Conservation (phyloP, 1,140 invertebrate genomes). For the Zaprionus capensis region DNA sequence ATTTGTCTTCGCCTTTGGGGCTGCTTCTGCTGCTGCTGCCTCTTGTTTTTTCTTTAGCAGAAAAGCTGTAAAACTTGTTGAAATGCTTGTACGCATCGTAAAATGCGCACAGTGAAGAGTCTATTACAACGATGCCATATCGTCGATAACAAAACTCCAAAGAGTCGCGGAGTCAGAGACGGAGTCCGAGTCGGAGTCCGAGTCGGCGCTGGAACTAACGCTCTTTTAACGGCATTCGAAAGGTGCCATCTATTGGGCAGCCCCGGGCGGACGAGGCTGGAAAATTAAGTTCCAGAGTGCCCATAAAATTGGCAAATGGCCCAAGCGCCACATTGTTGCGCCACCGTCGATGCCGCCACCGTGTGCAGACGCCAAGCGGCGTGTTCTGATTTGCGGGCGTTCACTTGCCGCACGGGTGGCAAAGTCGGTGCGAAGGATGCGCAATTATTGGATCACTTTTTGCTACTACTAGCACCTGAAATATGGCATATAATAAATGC, state of each 20-base stretch:
- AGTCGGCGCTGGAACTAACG: conserved; percentile 8
- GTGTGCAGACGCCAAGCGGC: not conserved
- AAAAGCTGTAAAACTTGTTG: conserved; percentile 83
- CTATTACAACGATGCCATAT: conserved; percentile 80
- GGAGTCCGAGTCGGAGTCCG: not conserved
- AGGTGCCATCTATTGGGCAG: conserved; percentile 45
- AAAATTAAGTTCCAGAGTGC: conserved; percentile 64
- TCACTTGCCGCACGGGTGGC: conserved; percentile 13
- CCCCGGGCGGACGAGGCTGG: conserved; percentile 42
- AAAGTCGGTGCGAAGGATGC: conserved; percentile 11
- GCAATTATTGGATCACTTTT: conserved; percentile 12
- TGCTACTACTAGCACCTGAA: conserved; percentile 8
- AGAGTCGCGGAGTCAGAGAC: not conserved
- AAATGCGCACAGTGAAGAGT: conserved; percentile 74
- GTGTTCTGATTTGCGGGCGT: conserved; percentile 31
- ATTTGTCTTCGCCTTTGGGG: not conserved
- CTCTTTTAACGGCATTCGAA: conserved; percentile 65
- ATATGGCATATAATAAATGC: not conserved
- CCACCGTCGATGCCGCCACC: not conserved
- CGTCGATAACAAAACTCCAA: conserved; percentile 57
- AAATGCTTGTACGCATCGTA: conserved; percentile 82
- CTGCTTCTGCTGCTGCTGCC: not conserved
- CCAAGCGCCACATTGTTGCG: conserved; percentile 67
- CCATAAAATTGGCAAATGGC: conserved; percentile 69
- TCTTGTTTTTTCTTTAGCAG: conserved; percentile 60